These are phyloP conservation scores for Boloria euphrosyne DNA, from an alignment of 2,888 invertebrate genomes.

Conservation along the genomic window DNA sequence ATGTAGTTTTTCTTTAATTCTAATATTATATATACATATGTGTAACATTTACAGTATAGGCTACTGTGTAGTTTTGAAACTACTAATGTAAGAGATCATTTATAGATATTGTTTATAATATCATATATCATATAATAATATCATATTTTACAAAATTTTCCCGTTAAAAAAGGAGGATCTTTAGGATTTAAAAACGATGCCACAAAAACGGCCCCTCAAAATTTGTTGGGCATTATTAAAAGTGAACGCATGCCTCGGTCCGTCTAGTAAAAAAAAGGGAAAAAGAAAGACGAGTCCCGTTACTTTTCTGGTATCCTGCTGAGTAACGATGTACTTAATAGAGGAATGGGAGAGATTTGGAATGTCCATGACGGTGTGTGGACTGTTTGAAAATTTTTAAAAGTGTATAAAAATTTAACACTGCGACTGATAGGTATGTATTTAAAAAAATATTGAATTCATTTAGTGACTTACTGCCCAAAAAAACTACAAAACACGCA, in stretches of 20 bases:
- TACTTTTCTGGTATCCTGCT: constrained; percentile 67
- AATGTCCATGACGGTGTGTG: constrained; percentile 28
- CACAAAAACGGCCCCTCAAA: constrained; percentile 29
- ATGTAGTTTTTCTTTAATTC: too few relatives aligned
- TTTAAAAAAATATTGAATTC: too few relatives aligned
- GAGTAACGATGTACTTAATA: constrained; percentile 45
- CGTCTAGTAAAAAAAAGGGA: constrained; percentile 65
- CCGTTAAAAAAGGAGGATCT: constrained; percentile 7
- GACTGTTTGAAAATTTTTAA: constrained; percentile 26
- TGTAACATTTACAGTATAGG: too few relatives aligned
- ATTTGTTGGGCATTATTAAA: constrained; percentile 58
- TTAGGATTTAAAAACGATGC: constrained; percentile 1
- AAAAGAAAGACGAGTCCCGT: constrained; percentile 72
- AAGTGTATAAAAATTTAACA: not conserved
- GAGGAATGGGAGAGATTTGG: constrained; percentile 43
- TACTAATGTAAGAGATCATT: too few relatives aligned
- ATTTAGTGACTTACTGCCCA: too few relatives aligned
- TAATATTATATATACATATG: too few relatives aligned
- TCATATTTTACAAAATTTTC: not conserved
- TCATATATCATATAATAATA: too few relatives aligned
- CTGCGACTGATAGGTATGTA: not conserved
- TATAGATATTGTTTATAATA: too few relatives aligned
- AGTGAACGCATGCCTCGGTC: constrained; percentile 71
- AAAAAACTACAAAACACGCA: too few relatives aligned
- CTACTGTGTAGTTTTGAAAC: too few relatives aligned